phyloP scores from a whole-genome alignment of 2,113 vertebrate genomes.

The Seriola aureovittata region DNA sequence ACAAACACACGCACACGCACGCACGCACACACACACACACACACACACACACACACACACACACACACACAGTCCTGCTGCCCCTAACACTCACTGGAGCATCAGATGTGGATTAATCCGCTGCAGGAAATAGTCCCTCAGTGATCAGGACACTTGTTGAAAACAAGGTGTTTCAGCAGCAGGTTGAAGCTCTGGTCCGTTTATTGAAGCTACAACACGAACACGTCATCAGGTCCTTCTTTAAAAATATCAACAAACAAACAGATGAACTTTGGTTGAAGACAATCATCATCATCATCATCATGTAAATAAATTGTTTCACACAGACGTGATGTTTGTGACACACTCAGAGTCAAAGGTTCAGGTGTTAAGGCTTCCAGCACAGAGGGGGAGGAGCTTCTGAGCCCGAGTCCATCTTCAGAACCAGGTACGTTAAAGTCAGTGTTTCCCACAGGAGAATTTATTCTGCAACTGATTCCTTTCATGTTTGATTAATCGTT shows the following conservation, averaged over 20 bases:
- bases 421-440: background rate
- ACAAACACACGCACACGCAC: too few species aligned
- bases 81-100: too few species aligned
- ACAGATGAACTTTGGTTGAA: background rate
- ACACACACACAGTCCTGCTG: too few species aligned
- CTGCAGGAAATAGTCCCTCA: too few species aligned
- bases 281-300: background rate
- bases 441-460: background rate
- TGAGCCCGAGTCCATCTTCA: background rate
- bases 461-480: background rate
- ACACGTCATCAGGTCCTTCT: background rate
- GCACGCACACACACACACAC: too few species aligned
- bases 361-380: too few species aligned
- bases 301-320: background rate
- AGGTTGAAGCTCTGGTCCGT: background rate
- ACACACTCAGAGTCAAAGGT: too few species aligned
- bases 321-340: background rate
- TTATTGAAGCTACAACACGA: constrained; percentile 4
- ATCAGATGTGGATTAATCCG: too few species aligned
- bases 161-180: too few species aligned
- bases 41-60: too few species aligned
- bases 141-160: too few species aligned
- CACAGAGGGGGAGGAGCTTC: too few species aligned
- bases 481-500: background rate
- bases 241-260: background rate